These are phyloP conservation scores for Enteromius treurensis DNA, from an alignment of 2,797 vertebrate genomes.

Conservation along the genomic window DNA sequence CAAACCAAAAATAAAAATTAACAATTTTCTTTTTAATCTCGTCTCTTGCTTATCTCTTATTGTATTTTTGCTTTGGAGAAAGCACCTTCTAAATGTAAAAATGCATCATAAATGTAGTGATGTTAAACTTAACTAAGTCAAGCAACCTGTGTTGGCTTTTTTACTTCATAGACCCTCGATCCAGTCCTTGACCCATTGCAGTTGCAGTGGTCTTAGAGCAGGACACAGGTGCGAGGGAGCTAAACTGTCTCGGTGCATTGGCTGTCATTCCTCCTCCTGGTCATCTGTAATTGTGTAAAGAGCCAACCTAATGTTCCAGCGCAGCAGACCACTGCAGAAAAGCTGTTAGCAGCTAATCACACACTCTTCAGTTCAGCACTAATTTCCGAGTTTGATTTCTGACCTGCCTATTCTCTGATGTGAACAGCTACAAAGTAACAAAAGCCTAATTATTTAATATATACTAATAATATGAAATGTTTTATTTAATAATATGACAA, in stretches of 20 bases:
- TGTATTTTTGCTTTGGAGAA: not conserved
- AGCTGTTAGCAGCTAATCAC: constrained; percentile 52
- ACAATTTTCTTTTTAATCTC: too few relatives aligned
- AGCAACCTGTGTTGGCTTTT: not conserved
- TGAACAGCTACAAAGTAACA: not conserved
- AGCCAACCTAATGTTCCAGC: constrained; percentile 29
- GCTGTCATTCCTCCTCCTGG: constrained; percentile 27
- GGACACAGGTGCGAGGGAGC: constrained; percentile 15
- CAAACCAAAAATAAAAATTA: not conserved
- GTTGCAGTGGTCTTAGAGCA: not conserved
- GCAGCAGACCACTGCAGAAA: constrained; percentile 33
- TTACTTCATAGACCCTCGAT: constrained; percentile 18
- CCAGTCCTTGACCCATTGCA: not conserved
- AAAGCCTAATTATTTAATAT: too few relatives aligned
- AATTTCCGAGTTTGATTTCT: constrained; percentile 45
- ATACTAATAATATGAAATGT: not conserved
- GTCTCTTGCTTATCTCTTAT: not conserved
- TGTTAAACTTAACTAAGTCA: not conserved
- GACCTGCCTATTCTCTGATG: not conserved
- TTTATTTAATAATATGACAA: not conserved
- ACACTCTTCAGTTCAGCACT: constrained; percentile 52
- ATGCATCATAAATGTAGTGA: not conserved
- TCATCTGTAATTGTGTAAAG: constrained; percentile 38
- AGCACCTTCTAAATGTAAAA: not conserved
- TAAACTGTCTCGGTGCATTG: constrained; percentile 21